Evolutionary conservation across 1,140 invertebrate genomes (phyloP), one percentile per base, ranked within the genome.

Genomic region (Linepithema humile): DNA sequence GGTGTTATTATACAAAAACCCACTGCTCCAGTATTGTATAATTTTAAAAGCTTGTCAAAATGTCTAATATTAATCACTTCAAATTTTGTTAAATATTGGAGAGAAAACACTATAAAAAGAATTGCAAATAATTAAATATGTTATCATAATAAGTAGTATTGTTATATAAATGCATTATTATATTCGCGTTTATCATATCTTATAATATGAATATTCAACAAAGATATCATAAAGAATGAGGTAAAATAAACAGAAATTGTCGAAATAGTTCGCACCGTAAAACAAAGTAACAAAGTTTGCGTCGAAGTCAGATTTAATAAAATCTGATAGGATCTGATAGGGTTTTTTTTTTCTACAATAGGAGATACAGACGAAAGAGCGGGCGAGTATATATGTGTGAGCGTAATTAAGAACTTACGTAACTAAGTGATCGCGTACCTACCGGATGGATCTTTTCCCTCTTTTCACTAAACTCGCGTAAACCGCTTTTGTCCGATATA

Each of bases 401-500:
- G 64, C 48, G 32, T 67, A 80, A 80, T 80, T 70, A 80, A 80
- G 64, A 40, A 48, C 75, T 80, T 80, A 80, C 64, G 75, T 80
- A 80, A 80, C 75, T 80, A 80, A 80, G 74, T 40, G 26, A 70
- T 55, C 75, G 64, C 45, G 60, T 53, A 64, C 57, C 60, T 65
- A 53, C 38, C 40, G 32, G 23, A 29, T 67, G 17, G 15, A 38
- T 55, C 64, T 70, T 80, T 69, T 53, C 48, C 57, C 75, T 80
- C 20, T 43, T 43, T 70, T 35, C 26, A 69, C 35, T 80, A 80
- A 70, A 80, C 75, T 80, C 62, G 35, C 48, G 64, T 80, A 80
- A 80, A 80, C 75, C 48, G 75, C 65, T 80, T 80, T 80, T 67
- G 75, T 70, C 50, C n/a, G 35, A 80, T 67, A 80, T 80, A 80